These are phyloP conservation scores for Agrotis ipsilon DNA, from an alignment of 2,888 invertebrate species.

Conservation along the genomic window DNA sequence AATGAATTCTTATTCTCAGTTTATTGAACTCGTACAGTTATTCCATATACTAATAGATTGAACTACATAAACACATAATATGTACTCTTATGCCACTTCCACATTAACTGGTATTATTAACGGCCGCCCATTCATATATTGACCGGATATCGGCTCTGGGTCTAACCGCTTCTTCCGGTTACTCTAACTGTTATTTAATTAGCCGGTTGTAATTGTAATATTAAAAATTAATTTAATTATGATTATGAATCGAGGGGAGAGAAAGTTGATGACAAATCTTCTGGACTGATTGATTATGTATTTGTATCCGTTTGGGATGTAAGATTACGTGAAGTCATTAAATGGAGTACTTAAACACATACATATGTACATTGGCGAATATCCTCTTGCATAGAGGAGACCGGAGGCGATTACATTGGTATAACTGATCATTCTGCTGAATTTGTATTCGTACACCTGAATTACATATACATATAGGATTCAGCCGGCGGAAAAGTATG, in stretches of 20 bases:
- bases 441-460: not conserved
- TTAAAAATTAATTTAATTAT: conserved; percentile 45
- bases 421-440: not conserved
- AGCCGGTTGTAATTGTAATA: conserved; percentile 43
- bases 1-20: conserved; percentile 11
- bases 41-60: conserved; percentile 16
- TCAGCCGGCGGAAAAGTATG: not conserved
- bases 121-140: conserved; percentile 38
- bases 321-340: not conserved
- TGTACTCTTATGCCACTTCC: conserved; percentile 37
- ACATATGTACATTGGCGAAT: not conserved
- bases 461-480: no score
- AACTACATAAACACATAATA: conserved; percentile 16
- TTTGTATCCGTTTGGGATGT: conserved; percentile 17
- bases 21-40: conserved; percentile 33
- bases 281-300: conserved; percentile 11
- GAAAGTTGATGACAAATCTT: conserved; percentile 29
- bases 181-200: conserved; percentile 55
- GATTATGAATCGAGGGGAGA: conserved; percentile 17
- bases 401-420: no score
- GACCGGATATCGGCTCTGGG: conserved; percentile 58
- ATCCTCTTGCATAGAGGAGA: not conserved
- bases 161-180: conserved; percentile 60
- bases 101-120: conserved; percentile 34
- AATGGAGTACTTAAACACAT: not conserved